These are phyloP conservation scores for Branchellion lobata DNA, from an alignment of 2,888 invertebrate genomes.

Conservation along the genomic window DNA sequence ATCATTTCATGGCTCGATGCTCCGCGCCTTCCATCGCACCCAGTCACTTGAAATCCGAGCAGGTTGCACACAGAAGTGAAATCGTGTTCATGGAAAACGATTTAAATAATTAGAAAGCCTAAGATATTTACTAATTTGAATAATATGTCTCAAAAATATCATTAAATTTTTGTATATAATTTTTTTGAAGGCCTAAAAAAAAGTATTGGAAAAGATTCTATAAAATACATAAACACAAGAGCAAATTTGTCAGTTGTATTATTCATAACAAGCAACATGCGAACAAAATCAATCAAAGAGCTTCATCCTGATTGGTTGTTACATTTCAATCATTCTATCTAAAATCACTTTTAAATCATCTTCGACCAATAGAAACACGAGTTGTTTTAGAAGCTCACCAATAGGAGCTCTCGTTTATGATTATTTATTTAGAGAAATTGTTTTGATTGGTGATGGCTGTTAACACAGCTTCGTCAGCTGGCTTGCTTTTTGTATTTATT, in stretches of 20 bases:
- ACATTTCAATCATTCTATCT: not conserved
- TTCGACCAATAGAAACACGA: conserved; percentile 12
- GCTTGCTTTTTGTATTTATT: not conserved
- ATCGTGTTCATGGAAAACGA: too few species aligned
- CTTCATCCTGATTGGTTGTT: not conserved
- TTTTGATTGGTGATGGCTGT: conserved; percentile 4
- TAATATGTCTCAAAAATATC: too few species aligned
- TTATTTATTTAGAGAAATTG: conserved; percentile 7
- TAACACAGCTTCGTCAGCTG: not conserved
- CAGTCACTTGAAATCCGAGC: too few species aligned
- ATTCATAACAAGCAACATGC: not conserved
- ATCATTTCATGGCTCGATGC: not conserved
- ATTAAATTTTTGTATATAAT: too few species aligned
- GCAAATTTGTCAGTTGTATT: not conserved
- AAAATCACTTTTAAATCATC: conserved; percentile 4
- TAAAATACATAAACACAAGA: too few species aligned
- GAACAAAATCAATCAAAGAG: not conserved
- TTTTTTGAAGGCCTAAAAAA: too few species aligned
- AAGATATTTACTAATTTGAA: too few species aligned
- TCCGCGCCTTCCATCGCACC: not conserved
- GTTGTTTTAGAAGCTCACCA: not conserved
- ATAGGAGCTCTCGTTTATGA: not conserved
- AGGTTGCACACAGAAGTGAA: too few species aligned
- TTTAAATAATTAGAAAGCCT: too few species aligned
- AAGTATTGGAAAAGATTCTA: too few species aligned